A percentile compares a stretch with the other conserved stretches of the same genome.
Conservation (phyloP, 2,797 vertebrate species). For the Enteromius trimaculatus region DNA sequence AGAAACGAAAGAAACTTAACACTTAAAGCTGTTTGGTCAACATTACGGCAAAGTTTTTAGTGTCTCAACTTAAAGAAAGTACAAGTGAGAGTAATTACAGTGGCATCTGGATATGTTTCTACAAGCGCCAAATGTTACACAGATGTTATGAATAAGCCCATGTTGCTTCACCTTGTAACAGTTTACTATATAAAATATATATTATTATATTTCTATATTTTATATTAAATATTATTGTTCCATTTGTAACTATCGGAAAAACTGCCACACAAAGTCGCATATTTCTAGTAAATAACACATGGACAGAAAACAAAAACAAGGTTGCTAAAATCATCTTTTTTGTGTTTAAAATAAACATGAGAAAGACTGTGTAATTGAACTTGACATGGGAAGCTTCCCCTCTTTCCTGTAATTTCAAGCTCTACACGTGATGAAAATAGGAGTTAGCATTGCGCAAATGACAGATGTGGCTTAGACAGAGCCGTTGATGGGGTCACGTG, state of each 20-base stretch:
- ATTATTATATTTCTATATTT: not conserved
- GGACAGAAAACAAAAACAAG: slow-evolving; percentile 5
- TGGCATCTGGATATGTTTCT: slow-evolving; percentile 47
- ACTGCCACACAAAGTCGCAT: not conserved
- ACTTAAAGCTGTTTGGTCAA: slow-evolving; percentile 52
- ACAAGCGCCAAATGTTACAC: slow-evolving; percentile 40
- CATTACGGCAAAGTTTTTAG: slow-evolving; percentile 48
- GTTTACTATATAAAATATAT: not conserved
- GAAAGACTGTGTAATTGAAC: slow-evolving; percentile 40
- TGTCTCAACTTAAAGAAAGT: slow-evolving; percentile 34
- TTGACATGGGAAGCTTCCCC: slow-evolving; percentile 61
- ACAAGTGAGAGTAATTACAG: slow-evolving; percentile 44
- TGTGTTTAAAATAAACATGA: slow-evolving; percentile 37
- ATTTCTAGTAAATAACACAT: not conserved
- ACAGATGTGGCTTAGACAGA: slow-evolving; percentile 75
- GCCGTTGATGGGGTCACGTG: slow-evolving; percentile 76
- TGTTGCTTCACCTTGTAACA: not conserved
- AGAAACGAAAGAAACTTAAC: slow-evolving; percentile 45
- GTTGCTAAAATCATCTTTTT: slow-evolving; percentile 21
- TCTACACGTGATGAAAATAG: slow-evolving; percentile 75
- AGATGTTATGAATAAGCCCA: slow-evolving; percentile 35
- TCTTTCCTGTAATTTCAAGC: slow-evolving; percentile 80
- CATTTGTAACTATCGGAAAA: not conserved
- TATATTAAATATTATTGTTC: not conserved
- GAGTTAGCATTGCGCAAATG: slow-evolving; percentile 65